Evolutionary conservation across 1,140 invertebrate genomes (phyloP).

Genomic region (Papilio polyxenes): DNA sequence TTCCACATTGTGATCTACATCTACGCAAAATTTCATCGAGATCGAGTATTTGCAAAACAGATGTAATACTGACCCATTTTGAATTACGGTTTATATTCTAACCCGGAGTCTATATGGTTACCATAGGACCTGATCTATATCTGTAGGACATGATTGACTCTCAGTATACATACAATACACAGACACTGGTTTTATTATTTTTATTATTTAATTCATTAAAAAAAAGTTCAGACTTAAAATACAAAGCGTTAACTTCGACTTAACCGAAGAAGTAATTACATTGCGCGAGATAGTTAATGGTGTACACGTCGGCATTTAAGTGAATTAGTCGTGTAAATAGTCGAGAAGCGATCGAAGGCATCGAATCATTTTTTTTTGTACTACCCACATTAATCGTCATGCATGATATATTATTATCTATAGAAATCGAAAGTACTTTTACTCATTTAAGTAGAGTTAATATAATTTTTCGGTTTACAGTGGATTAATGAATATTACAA

Average conservation of each 20-base stretch:
- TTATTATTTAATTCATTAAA: background rate
- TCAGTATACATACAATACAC: no score
- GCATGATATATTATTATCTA: background rate
- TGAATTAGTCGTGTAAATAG: conserved; percentile 63
- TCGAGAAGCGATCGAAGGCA: conserved; percentile 46
- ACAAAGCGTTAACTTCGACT: conserved; percentile 45
- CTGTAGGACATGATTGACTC: no score
- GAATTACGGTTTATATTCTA: no score
- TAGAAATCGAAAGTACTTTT: conserved; percentile 39
- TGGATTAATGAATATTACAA: no score
- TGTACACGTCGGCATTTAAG: conserved; percentile 55
- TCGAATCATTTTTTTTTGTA: conserved; percentile 43
- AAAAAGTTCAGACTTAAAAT: background rate
- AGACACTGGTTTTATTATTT: no score
- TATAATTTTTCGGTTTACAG: no score
- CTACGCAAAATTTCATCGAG: no score
- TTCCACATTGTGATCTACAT: no score
- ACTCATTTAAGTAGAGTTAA: background rate
- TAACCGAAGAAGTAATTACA: conserved; percentile 56
- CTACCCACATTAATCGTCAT: conserved; percentile 22
- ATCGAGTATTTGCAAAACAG: no score
- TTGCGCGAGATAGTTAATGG: conserved; percentile 51
- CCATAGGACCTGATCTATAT: no score
- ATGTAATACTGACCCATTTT: no score
- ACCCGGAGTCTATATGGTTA: no score